Evolutionary conservation across 2,797 vertebrate species (phyloP).

Genomic region (Leptatherina wallacei): DNA sequence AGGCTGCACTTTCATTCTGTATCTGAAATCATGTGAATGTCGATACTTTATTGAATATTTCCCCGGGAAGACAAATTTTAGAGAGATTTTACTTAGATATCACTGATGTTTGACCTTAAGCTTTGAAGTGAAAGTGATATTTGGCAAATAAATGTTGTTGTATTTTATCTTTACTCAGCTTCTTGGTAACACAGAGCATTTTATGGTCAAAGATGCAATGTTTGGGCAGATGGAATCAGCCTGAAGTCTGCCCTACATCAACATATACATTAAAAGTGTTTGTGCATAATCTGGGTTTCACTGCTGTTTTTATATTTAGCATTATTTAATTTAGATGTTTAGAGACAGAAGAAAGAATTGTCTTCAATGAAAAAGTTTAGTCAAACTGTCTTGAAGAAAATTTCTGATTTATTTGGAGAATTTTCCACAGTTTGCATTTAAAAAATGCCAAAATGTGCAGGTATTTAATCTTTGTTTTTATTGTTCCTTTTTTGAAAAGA

Average conservation of each 20-base stretch:
- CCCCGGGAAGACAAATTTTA: constrained; percentile 16
- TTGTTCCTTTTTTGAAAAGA: too few relatives aligned
- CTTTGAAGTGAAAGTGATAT: constrained; percentile 40
- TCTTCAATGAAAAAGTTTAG: neutral
- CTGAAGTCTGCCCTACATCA: constrained; percentile 4
- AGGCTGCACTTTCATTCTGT: constrained; percentile 4
- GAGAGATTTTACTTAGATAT: constrained; percentile 34
- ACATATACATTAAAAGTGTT: neutral
- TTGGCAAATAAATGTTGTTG: constrained; percentile 33
- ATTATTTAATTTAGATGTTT: constrained; percentile 1
- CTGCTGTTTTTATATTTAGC: constrained; percentile 14
- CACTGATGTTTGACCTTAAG: constrained; percentile 27
- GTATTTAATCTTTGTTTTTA: neutral
- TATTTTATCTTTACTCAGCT: constrained; percentile 27
- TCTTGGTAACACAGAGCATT: constrained; percentile 34
- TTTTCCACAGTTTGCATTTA: neutral
- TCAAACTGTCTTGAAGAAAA: neutral
- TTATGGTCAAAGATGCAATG: constrained; percentile 40
- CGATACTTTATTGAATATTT: constrained; percentile 15
- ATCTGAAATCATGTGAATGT: constrained; percentile 2
- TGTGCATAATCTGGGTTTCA: neutral
- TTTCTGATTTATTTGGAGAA: constrained; percentile 4
- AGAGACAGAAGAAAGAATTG: neutral
- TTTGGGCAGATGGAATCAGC: constrained; percentile 52
- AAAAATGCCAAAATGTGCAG: neutral